A percentile compares a stretch with the other conserved stretches of the same genome.
phyloP scores from a whole-genome alignment of 2,113 vertebrate species.

The Macroglossus sobrinus region DNA sequence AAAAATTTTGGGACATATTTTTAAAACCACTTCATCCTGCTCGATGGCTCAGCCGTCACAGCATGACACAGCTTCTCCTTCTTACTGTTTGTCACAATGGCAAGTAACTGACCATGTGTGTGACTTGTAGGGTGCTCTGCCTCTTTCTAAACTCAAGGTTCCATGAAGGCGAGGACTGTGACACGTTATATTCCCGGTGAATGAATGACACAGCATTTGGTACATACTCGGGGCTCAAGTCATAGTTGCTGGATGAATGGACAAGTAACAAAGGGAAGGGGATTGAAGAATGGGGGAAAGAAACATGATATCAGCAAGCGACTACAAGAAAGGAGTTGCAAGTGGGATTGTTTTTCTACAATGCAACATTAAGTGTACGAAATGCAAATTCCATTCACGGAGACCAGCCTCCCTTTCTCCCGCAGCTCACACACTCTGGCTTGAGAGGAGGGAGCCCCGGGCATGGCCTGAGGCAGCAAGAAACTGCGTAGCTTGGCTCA shows the following conservation, averaged over 20 bases:
- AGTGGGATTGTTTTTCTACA: background rate
- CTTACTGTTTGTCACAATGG: rapidly evolving
- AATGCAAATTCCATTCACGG: background rate
- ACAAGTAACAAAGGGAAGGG: background rate
- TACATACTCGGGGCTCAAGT: background rate
- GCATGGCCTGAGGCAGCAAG: background rate
- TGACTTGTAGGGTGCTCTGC: background rate
- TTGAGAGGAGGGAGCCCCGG: background rate
- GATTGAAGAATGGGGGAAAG: background rate
- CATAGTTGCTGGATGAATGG: background rate
- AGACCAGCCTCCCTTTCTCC: background rate
- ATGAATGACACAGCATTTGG: background rate
- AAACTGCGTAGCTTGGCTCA: background rate
- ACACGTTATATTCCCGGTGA: no score
- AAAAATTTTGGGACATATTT: background rate
- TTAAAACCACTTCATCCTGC: background rate
- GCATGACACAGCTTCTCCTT: rapidly evolving
- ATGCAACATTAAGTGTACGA: background rate
- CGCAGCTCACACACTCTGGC: background rate
- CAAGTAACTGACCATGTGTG: background rate
- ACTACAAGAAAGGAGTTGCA: background rate
- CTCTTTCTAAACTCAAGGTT: background rate
- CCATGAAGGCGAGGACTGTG: background rate
- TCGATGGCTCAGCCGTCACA: rapidly evolving
- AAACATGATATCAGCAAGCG: background rate